These are phyloP conservation scores for Colletes latitarsis DNA, from an alignment of 1,140 invertebrate genomes.

Conservation along the genomic window DNA sequence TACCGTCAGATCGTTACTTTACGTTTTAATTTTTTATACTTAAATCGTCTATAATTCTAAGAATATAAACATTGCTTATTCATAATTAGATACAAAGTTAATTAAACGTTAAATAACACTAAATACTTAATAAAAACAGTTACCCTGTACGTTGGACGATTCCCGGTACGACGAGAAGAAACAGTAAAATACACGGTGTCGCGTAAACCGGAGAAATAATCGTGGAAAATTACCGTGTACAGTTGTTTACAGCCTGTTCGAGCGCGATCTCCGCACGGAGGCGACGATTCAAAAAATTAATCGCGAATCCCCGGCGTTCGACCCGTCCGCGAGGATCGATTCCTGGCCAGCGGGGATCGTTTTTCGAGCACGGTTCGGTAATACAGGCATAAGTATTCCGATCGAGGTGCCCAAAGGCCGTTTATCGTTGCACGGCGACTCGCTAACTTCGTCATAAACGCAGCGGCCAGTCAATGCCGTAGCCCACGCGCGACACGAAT, in stretches of 20 bases:
- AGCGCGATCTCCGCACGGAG: neutral
- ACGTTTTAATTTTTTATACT: no score
- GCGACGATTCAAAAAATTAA: neutral
- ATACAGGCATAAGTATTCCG: neutral
- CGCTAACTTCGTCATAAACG: slow-evolving; percentile 58
- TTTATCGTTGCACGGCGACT: slow-evolving; percentile 37
- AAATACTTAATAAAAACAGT: no score
- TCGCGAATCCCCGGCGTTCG: neutral
- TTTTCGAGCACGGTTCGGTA: neutral
- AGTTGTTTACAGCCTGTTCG: neutral
- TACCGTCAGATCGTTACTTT: no score
- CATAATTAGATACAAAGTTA: no score
- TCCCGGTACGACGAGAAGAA: no score
- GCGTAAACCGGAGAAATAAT: slow-evolving; percentile 17
- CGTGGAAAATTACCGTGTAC: slow-evolving; percentile 6
- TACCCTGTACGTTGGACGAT: no score
- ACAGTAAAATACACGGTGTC: slow-evolving; percentile 4
- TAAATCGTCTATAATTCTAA: no score
- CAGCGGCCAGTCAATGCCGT: slow-evolving; percentile 62
- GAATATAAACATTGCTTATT: no score
- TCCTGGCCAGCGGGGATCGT: neutral
- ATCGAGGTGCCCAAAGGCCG: slow-evolving; percentile 5
- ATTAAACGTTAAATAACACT: no score
- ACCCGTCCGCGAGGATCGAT: neutral
- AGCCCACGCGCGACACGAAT: slow-evolving; percentile 61